A percentile compares a stretch with the other conserved stretches of the same genome.
These are phyloP conservation scores for Drosophila dunni DNA, from an alignment of 1,140 invertebrate genomes.

Conservation along the genomic window DNA sequence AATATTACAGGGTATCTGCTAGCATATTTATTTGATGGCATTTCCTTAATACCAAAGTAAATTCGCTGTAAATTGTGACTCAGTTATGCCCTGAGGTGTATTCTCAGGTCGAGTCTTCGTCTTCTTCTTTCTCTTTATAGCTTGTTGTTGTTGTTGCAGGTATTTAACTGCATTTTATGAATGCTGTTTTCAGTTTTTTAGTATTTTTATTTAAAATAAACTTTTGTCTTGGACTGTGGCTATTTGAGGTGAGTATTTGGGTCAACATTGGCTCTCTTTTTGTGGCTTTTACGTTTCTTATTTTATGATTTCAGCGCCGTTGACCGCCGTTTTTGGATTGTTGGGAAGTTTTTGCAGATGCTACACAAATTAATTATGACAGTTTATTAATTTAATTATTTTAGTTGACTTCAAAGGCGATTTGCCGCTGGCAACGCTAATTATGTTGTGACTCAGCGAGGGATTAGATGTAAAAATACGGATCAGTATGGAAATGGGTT, in stretches of 20 bases:
- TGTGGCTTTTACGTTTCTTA: conserved; percentile 37
- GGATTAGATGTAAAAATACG: conserved; percentile 53
- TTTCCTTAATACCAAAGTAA: conserved; percentile 19
- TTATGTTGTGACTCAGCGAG: conserved; percentile 74
- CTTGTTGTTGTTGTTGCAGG: conserved; percentile 24
- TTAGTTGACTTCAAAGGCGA: conserved; percentile 59
- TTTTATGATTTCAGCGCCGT: conserved; percentile 31
- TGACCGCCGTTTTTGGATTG: conserved; percentile 20
- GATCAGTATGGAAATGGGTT: conserved; percentile 17
- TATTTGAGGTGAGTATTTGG: conserved; percentile 43
- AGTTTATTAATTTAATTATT: conserved; percentile 83
- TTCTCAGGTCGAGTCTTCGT: neutral
- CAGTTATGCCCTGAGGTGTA: conserved; percentile 34
- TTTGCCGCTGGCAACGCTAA: conserved; percentile 56
- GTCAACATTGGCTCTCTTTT: conserved; percentile 36
- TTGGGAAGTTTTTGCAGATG: conserved; percentile 47
- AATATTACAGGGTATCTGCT: conserved; percentile 5
- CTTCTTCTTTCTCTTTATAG: neutral
- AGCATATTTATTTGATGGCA: neutral
- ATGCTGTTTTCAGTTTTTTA: conserved; percentile 18
- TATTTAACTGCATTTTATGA: conserved; percentile 42
- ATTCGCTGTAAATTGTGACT: conserved; percentile 49
- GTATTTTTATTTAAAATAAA: conserved; percentile 44
- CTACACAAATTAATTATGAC: conserved; percentile 77
- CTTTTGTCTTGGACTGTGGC: conserved; percentile 29